phyloP scores from a whole-genome alignment of 2,888 invertebrate species.

The Miltochrista miniata region DNA sequence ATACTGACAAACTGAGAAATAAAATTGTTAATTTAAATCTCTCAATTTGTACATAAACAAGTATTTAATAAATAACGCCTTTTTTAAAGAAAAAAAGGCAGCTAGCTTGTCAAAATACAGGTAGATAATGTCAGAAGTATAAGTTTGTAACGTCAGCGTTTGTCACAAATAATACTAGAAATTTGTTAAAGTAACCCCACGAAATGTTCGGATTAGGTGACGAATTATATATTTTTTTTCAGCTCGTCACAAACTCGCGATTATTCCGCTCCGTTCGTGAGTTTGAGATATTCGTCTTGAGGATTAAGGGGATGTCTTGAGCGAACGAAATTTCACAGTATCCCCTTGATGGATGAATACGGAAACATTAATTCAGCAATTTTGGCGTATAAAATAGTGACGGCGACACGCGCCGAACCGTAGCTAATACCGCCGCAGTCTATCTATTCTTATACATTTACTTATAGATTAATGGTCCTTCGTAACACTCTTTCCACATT shows the following conservation, averaged over 20 bases:
- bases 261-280: slow-evolving; percentile 74
- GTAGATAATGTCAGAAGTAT: too few species aligned
- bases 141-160: slow-evolving; percentile 32
- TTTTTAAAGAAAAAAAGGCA: too few species aligned
- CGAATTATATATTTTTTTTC: slow-evolving; percentile 75
- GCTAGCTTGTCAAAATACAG: neutral
- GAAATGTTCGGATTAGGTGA: slow-evolving; percentile 71
- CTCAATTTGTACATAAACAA: too few species aligned
- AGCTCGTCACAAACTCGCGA: slow-evolving; percentile 71
- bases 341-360: slow-evolving; percentile 77
- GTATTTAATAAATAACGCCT: too few species aligned
- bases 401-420: slow-evolving; percentile 45
- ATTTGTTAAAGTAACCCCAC: slow-evolving; percentile 68
- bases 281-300: slow-evolving; percentile 80
- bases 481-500: slow-evolving; percentile 40
- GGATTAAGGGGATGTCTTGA: slow-evolving; percentile 75
- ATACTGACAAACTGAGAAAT: too few species aligned
- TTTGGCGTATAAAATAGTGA: slow-evolving; percentile 68
- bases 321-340: slow-evolving; percentile 74
- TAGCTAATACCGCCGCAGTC: slow-evolving; percentile 55
- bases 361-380: slow-evolving; percentile 72
- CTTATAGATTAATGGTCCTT: slow-evolving; percentile 45
- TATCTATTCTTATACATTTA: slow-evolving; percentile 38
- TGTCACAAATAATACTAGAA: slow-evolving; percentile 68
- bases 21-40: too few species aligned